Conservation (phyloP, 2,888 invertebrate species). For the Xanthorhoe spadicearia region DNA sequence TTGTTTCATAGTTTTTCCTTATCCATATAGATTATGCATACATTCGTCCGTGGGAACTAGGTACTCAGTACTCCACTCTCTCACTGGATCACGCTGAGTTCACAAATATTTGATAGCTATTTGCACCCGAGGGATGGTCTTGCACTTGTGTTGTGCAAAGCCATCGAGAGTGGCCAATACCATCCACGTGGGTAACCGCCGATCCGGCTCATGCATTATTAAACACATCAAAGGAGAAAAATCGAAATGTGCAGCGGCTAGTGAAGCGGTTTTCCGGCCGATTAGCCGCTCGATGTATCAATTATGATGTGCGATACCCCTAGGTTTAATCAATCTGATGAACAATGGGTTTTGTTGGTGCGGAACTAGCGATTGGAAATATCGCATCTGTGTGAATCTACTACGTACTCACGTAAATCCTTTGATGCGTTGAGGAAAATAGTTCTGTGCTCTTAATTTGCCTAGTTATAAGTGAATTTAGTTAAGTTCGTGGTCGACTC, state of each 20-base stretch:
- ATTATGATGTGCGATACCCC: slow-evolving; percentile 66
- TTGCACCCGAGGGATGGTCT: background rate
- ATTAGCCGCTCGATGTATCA: slow-evolving; percentile 76
- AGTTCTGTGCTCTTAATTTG: background rate
- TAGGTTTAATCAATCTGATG: slow-evolving; percentile 38
- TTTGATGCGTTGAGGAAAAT: background rate
- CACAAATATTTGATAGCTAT: background rate
- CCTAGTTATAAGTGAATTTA: too few species aligned
- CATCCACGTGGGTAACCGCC: slow-evolving; percentile 55
- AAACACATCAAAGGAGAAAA: slow-evolving; percentile 85
- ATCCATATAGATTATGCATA: background rate
- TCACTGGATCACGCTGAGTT: background rate
- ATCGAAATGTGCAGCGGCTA: slow-evolving; percentile 80
- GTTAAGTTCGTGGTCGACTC: too few species aligned
- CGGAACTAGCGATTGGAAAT: background rate
- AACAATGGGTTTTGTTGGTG: slow-evolving; percentile 20
- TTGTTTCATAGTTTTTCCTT: too few species aligned
- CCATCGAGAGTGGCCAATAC: slow-evolving; percentile 24
- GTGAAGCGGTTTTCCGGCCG: slow-evolving; percentile 81
- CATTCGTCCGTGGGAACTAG: background rate
- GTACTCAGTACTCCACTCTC: background rate
- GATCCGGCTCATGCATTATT: slow-evolving; percentile 79
- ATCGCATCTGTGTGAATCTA: background rate
- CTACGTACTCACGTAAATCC: background rate
- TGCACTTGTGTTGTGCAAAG: slow-evolving; percentile 9